Percentiles rank a stretch among this genome's conserved stretches.
phyloP scores from a whole-genome alignment of 2,888 invertebrate species.

The Ophion ventricosus region DNA sequence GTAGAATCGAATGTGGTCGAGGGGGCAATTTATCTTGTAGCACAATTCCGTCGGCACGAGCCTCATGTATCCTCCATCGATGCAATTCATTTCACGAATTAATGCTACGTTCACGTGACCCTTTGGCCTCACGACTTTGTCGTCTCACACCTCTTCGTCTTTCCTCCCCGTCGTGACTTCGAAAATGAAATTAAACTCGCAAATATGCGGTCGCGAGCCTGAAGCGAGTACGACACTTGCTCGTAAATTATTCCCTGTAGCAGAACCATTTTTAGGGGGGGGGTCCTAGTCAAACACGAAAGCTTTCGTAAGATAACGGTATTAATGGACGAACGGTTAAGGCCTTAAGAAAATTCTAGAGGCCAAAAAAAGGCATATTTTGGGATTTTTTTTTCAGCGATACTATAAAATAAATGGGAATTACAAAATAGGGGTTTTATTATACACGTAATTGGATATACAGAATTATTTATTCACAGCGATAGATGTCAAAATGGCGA shows the following conservation, averaged over 20 bases:
- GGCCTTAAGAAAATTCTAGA: no score
- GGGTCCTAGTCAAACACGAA: no score
- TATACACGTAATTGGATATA: no score
- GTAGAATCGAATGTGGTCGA: slow-evolving; percentile 46
- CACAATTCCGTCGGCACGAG: slow-evolving; percentile 55
- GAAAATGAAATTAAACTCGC: slow-evolving; percentile 15
- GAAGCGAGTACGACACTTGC: not conserved
- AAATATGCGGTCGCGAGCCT: not conserved
- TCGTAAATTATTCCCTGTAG: not conserved
- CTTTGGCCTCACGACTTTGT: not conserved
- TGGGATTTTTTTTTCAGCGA: no score
- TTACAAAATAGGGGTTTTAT: no score
- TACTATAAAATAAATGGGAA: no score
- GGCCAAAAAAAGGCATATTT: no score
- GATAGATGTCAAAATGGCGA: no score
- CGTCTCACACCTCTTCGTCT: not conserved
- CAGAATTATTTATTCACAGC: no score
- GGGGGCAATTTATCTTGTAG: slow-evolving; percentile 57
- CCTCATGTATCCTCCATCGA: slow-evolving; percentile 51
- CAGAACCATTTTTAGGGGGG: no score
- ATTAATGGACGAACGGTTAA: no score
- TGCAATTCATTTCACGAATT: slow-evolving; percentile 57
- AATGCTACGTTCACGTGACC: slow-evolving; percentile 32
- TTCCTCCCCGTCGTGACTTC: not conserved
- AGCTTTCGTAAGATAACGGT: no score